A percentile compares a stretch with the other conserved stretches of the same genome.
These are phyloP conservation scores for Ctenopoma multispine DNA, from an alignment of 2,797 vertebrate genomes.

Conservation along the genomic window DNA sequence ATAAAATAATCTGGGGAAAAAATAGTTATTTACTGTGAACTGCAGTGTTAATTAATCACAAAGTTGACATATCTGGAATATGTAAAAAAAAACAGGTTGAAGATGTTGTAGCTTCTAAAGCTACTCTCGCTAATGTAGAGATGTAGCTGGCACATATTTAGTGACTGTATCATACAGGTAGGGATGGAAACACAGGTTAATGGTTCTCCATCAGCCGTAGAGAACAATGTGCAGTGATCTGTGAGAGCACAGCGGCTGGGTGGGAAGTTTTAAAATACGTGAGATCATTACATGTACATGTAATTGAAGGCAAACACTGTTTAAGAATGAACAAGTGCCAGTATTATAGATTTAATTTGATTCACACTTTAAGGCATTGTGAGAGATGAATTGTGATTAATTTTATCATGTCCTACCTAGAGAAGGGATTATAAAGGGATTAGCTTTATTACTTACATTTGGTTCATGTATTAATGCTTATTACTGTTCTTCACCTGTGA, in stretches of 20 bases:
- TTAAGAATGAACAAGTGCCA: not conserved
- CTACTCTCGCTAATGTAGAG: too few relatives aligned
- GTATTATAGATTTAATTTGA: constrained; percentile 17
- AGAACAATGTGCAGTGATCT: not conserved
- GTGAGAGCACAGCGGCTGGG: not conserved
- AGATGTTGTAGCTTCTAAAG: too few relatives aligned
- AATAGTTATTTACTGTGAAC: constrained; percentile 30
- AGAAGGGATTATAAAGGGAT: not conserved
- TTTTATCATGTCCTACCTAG: not conserved
- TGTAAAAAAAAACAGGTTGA: too few relatives aligned
- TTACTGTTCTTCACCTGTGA: constrained; percentile 27
- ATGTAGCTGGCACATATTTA: not conserved
- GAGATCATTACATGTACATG: constrained; percentile 1
- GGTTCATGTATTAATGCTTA: constrained; percentile 21
- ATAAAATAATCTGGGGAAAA: constrained; percentile 32
- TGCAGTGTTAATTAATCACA: constrained; percentile 11
- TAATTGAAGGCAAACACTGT: constrained; percentile 11
- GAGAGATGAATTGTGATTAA: not conserved
- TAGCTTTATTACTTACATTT: constrained; percentile 12
- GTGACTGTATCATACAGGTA: too few relatives aligned
- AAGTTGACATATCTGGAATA: not conserved
- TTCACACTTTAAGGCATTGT: not conserved
- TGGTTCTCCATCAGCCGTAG: not conserved
- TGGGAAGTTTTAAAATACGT: not conserved
- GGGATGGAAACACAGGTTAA: not conserved